A percentile compares a stretch with the other conserved stretches of the same genome.
Conservation (phyloP, 1,140 invertebrate species). For the Caenorhabditis remanei region DNA sequence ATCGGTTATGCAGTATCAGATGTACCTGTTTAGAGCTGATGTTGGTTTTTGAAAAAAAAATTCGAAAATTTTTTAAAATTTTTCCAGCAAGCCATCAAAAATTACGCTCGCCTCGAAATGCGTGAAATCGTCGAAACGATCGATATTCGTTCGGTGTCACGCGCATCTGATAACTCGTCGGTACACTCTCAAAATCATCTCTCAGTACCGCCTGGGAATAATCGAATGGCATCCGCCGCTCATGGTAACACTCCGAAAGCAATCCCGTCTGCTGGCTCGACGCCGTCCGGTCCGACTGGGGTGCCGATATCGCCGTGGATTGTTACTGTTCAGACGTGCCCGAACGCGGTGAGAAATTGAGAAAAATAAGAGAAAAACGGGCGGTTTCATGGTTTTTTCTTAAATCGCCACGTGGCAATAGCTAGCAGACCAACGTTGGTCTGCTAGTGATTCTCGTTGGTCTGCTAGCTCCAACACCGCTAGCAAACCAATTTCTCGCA, state of each 20-base stretch:
- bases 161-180: not conserved
- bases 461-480: too few species aligned
- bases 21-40: constrained; percentile 16
- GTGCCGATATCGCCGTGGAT: not conserved
- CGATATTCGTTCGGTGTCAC: not conserved
- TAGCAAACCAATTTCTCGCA: too few species aligned
- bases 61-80: not conserved
- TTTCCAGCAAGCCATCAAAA: constrained; percentile 1
- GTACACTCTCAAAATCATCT: not conserved
- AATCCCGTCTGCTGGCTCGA: not conserved
- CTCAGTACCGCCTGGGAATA: not conserved
- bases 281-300: not conserved
- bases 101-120: not conserved
- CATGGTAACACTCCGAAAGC: constrained; percentile 1
- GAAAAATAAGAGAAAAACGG: too few species aligned
- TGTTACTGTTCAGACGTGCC: not conserved
- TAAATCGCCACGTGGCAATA: too few species aligned
- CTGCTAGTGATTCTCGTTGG: too few species aligned
- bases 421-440: too few species aligned
- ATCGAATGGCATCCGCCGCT: not conserved
- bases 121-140: constrained; percentile 1
- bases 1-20: constrained; percentile 16
- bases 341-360: not conserved
- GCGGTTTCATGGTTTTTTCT: too few species aligned
- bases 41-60: not conserved